These are phyloP conservation scores for Heliconius aoede DNA, from an alignment of 2,888 invertebrate genomes.

Conservation along the genomic window DNA sequence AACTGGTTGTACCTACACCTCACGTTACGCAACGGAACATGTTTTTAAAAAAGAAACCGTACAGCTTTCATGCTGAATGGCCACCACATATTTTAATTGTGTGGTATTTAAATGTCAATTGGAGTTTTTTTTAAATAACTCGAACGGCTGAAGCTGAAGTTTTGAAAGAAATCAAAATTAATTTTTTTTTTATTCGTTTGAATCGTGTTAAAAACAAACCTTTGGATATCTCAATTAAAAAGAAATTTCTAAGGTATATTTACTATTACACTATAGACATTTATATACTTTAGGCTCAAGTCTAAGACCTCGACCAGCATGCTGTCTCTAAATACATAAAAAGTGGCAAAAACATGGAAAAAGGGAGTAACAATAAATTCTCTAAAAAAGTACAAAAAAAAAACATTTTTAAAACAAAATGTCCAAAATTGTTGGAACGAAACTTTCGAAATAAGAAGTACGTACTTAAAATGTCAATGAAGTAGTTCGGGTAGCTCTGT, in stretches of 20 bases:
- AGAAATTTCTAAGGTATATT: no score
- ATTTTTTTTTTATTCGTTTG: no score
- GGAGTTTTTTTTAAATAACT: background rate
- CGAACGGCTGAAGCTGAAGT: background rate
- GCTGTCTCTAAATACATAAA: background rate
- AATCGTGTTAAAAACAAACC: no score
- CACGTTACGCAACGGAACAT: conserved; percentile 63
- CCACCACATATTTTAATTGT: conserved; percentile 46
- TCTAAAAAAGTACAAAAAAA: background rate
- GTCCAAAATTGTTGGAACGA: background rate
- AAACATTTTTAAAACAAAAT: background rate
- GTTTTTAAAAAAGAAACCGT: conserved; percentile 68
- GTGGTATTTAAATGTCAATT: conserved; percentile 33
- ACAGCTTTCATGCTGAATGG: conserved; percentile 60
- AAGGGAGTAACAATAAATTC: background rate
- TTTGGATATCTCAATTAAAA: no score
- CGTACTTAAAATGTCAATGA: conserved; percentile 17
- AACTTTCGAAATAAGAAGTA: conserved; percentile 2
- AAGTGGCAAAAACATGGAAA: background rate
- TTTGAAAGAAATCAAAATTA: background rate
- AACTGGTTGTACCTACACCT: conserved; percentile 56
- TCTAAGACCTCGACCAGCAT: background rate
- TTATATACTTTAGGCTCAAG: no score
- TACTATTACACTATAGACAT: no score
- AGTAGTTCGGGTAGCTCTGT: background rate